Percentiles rank a stretch among this genome's conserved stretches.
These are phyloP conservation scores for Leptarthrus brevirostris DNA, from an alignment of 2,888 invertebrate species.

Conservation along the genomic window DNA sequence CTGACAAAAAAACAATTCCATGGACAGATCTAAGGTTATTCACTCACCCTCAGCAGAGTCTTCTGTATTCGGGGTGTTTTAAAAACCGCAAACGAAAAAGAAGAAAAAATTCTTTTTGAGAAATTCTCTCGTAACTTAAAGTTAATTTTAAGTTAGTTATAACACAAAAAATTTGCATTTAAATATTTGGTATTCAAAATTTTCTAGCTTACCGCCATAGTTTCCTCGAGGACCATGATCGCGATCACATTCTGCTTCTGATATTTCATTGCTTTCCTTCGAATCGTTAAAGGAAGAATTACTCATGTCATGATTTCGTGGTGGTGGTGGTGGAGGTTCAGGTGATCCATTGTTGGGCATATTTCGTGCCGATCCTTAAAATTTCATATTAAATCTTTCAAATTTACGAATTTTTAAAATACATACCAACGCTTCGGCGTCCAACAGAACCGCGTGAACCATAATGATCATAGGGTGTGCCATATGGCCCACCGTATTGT, in stretches of 20 bases:
- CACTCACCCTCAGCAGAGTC: slow-evolving; percentile 67
- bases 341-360: slow-evolving; percentile 71
- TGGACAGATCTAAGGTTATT: slow-evolving; percentile 47
- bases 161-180: not conserved
- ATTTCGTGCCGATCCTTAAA: slow-evolving; percentile 65
- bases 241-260: slow-evolving; percentile 92
- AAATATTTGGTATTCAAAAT: no score
- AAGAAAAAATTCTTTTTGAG: slow-evolving; percentile 37
- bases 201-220: slow-evolving; percentile 89
- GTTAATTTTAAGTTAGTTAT: not conserved
- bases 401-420: not conserved
- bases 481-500: slow-evolving; percentile 79
- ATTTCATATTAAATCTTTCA: no score
- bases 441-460: slow-evolving; percentile 87
- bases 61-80: slow-evolving; percentile 59
- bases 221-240: slow-evolving; percentile 82
- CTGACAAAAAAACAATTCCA: slow-evolving; percentile 40
- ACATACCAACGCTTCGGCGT: slow-evolving; percentile 70
- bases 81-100: slow-evolving; percentile 47
- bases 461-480: slow-evolving; percentile 90
- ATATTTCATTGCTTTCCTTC: slow-evolving; percentile 94
- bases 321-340: slow-evolving; percentile 80
- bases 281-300: slow-evolving; percentile 90
- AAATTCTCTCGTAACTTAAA: not conserved
- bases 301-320: slow-evolving; percentile 83